A percentile compares a stretch with the other conserved stretches of the same genome.
Conservation (phyloP, 2,888 invertebrate genomes). For the Hipparchia sbordonii region DNA sequence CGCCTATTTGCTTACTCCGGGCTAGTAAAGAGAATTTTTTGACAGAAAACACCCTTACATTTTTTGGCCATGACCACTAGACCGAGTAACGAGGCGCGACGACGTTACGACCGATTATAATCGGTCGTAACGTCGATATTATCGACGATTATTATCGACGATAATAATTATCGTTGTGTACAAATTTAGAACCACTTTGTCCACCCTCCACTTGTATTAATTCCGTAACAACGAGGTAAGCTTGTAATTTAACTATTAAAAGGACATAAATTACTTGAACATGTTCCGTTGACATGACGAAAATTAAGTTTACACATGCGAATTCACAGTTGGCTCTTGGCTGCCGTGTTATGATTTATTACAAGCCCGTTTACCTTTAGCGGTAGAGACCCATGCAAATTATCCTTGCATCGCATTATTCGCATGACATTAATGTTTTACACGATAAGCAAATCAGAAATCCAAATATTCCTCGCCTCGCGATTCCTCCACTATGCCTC, state of each 20-base stretch:
- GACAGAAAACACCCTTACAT: too few relatives aligned
- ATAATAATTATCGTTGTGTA: neutral
- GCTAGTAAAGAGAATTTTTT: too few relatives aligned
- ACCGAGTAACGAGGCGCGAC: too few relatives aligned
- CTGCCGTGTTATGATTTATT: constrained; percentile 14
- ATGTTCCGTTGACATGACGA: constrained; percentile 14
- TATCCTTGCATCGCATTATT: constrained; percentile 5
- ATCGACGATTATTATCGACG: too few relatives aligned
- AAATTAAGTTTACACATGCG: constrained; percentile 18
- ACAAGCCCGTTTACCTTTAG: constrained; percentile 10
- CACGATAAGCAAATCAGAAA: neutral
- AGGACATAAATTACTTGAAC: constrained; percentile 11
- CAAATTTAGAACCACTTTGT: neutral
- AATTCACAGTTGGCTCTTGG: neutral
- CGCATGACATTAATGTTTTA: neutral
- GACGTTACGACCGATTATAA: too few relatives aligned
- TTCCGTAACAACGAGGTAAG: neutral
- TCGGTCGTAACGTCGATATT: too few relatives aligned
- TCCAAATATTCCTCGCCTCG: too few relatives aligned
- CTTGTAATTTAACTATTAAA: neutral
- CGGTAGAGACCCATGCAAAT: constrained; percentile 16
- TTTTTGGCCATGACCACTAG: too few relatives aligned
- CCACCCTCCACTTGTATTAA: neutral
- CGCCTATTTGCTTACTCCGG: too few relatives aligned
- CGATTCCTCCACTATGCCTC: too few relatives aligned